phyloP scores from a whole-genome alignment of 2,113 vertebrate species.

The Telmatochromis sp. region DNA sequence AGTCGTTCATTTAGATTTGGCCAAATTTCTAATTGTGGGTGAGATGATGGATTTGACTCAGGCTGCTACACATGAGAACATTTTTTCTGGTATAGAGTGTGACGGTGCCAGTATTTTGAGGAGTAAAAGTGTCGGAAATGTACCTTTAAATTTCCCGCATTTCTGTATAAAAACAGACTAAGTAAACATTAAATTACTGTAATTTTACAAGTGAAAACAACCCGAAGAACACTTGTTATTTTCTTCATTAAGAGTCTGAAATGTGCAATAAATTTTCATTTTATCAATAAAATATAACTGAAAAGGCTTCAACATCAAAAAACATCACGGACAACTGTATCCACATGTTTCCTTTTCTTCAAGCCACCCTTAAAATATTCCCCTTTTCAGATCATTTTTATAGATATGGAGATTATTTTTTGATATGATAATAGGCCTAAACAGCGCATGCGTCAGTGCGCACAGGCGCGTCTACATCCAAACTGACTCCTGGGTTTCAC shows the following conservation, averaged over 20 bases:
- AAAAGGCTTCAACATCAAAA: neutral
- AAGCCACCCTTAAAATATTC: neutral
- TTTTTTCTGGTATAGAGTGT: neutral
- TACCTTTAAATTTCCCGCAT: neutral
- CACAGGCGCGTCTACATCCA: neutral
- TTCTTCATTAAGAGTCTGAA: neutral
- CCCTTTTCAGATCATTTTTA: neutral
- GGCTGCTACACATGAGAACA: neutral
- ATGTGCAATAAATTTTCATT: neutral
- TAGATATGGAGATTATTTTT: neutral
- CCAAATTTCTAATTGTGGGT: neutral
- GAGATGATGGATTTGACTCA: neutral
- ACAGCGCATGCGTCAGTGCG: neutral
- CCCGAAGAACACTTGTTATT: neutral
- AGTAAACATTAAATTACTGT: neutral
- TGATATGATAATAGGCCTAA: neutral
- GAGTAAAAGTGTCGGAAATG: neutral
- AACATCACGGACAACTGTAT: neutral
- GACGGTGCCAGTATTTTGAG: neutral
- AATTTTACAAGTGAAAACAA: neutral
- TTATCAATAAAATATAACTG: neutral
- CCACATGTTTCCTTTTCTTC: neutral
- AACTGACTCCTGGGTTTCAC: neutral
- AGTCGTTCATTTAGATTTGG: neutral
- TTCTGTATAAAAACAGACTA: neutral